phyloP scores from a whole-genome alignment of 1,140 invertebrate genomes.

The Drosophila elegans region DNA sequence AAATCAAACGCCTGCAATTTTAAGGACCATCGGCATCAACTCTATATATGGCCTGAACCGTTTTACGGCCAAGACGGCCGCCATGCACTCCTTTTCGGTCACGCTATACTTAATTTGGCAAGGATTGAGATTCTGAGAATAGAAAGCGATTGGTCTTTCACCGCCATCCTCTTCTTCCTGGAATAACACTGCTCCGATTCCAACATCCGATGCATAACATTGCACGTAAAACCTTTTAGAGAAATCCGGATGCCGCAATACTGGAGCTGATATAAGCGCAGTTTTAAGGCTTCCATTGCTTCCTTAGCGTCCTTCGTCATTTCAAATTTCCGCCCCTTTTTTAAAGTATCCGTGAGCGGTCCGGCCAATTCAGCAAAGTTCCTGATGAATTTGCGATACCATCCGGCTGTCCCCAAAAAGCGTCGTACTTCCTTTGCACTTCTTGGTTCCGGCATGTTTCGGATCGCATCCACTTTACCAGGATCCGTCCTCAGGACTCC shows the following conservation, averaged over 20 bases:
- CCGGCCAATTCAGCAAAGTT: constrained; percentile 7
- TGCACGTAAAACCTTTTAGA: neutral
- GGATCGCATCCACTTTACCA: constrained; percentile 41
- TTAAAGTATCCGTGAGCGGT: constrained; percentile 16
- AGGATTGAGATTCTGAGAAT: neutral
- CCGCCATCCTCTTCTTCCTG: neutral
- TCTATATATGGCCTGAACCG: constrained; percentile 2
- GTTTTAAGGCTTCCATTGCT: constrained; percentile 2
- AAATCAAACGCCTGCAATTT: neutral
- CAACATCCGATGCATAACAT: constrained; percentile 1
- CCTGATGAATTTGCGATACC: constrained; percentile 5
- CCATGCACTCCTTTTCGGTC: constrained; percentile 9
- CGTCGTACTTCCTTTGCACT: constrained; percentile 13
- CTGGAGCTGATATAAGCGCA: neutral
- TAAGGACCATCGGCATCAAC: neutral
- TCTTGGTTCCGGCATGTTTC: constrained; percentile 6
- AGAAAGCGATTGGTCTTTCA: constrained; percentile 3
- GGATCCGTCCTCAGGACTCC: constrained; percentile 32
- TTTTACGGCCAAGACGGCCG: neutral
- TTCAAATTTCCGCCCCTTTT: neutral
- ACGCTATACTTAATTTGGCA: constrained; percentile 9
- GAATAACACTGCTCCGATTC: neutral
- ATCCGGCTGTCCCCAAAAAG: constrained; percentile 21
- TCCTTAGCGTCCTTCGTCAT: neutral
- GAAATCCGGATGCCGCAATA: constrained; percentile 1